These are phyloP conservation scores for rat (Rattus norvegicus) DNA, from an alignment of 2,113 vertebrate species.

Conservation along the genomic window DNA sequence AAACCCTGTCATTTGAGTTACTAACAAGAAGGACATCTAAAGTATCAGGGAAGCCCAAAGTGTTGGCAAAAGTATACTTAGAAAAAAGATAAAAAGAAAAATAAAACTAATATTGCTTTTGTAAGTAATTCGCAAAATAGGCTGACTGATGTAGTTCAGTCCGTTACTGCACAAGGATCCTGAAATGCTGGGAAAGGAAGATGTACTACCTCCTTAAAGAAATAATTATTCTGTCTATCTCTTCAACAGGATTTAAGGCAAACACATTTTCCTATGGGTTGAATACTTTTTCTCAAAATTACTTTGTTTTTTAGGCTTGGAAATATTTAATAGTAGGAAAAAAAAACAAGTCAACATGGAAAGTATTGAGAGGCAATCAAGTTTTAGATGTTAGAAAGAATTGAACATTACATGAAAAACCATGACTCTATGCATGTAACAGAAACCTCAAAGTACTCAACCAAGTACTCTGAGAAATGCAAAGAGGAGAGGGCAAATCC, in stretches of 20 bases:
- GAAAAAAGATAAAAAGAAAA: background rate
- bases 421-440: constrained; percentile 59
- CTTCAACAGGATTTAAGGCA: background rate
- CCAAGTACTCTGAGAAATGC: constrained; percentile 43
- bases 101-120: background rate
- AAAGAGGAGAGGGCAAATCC: constrained; percentile 37
- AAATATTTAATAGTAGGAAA: constrained; percentile 79
- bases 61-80: too few relatives aligned
- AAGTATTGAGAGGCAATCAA: constrained; percentile 68
- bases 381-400: constrained; percentile 57
- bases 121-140: background rate
- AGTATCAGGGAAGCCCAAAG: too few relatives aligned
- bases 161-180: background rate
- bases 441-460: constrained; percentile 64
- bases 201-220: background rate
- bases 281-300: background rate
- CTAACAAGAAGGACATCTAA: background rate
- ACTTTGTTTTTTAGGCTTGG: background rate
- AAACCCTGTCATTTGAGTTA: background rate
- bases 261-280: background rate
- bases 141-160: background rate
- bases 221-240: background rate
- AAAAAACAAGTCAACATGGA: constrained; percentile 76
- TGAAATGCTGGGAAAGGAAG: background rate
- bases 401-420: constrained; percentile 31